phyloP scores from a whole-genome alignment of 2,888 invertebrate genomes.

The Limnephilus rhombicus region DNA sequence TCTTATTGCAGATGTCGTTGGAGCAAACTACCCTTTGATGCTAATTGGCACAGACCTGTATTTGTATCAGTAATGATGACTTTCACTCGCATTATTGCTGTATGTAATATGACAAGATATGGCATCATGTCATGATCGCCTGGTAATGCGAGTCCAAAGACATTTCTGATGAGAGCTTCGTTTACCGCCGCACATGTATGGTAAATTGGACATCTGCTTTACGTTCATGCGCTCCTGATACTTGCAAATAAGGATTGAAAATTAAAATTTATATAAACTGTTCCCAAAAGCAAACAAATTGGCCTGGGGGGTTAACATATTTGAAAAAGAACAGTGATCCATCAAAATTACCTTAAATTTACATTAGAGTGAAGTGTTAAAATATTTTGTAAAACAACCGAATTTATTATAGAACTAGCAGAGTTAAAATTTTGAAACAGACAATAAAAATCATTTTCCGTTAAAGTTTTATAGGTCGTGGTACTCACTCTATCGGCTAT shows the following conservation, averaged over 20 bases:
- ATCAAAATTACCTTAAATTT: too few relatives aligned
- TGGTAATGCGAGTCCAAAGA: not conserved
- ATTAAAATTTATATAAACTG: not conserved
- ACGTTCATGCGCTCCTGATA: not conserved
- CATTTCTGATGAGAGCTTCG: not conserved
- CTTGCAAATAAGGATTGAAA: not conserved
- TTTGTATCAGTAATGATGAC: constrained; percentile 4
- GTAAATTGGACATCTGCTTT: not conserved
- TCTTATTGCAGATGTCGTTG: not conserved
- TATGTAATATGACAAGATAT: not conserved
- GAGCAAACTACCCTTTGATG: constrained; percentile 1
- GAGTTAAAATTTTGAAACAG: too few relatives aligned
- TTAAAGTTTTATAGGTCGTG: too few relatives aligned
- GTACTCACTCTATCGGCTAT: too few relatives aligned
- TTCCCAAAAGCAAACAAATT: too few relatives aligned
- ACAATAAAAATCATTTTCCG: too few relatives aligned
- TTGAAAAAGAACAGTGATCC: too few relatives aligned
- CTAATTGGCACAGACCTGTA: not conserved
- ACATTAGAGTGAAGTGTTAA: too few relatives aligned
- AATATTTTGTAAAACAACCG: too few relatives aligned
- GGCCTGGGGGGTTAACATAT: too few relatives aligned
- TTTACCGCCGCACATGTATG: not conserved
- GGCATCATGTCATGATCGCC: constrained; percentile 8
- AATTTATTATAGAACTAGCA: too few relatives aligned
- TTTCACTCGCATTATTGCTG: not conserved